phyloP scores from a whole-genome alignment of 2,113 vertebrate species.

The Henicopernis longicauda region DNA sequence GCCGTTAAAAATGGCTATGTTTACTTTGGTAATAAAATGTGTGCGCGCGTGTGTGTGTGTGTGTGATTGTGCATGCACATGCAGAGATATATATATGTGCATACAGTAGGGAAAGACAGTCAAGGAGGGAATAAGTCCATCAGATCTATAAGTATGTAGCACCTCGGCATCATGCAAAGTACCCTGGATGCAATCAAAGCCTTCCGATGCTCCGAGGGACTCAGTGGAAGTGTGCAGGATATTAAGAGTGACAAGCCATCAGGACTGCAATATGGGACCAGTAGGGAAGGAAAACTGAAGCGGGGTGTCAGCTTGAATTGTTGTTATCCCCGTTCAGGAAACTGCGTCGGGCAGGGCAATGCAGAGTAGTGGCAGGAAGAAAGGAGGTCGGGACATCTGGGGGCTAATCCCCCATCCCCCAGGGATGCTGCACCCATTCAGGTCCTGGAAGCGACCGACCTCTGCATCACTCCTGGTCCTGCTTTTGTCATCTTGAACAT shows the following conservation, averaged over 20 bases:
- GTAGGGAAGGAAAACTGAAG: conserved; percentile 26
- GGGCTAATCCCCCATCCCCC: conserved; percentile 24
- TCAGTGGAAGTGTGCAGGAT: not conserved
- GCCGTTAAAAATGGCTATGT: not conserved
- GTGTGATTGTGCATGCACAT: not conserved
- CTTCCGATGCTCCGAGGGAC: rapidly evolving
- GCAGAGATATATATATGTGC: not conserved
- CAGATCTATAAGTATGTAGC: not conserved
- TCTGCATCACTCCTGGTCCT: not conserved
- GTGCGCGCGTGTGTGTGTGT: not conserved
- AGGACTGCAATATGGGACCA: not conserved
- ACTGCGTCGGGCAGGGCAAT: rapidly evolving
- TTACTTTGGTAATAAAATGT: not conserved
- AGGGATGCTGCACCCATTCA: not conserved
- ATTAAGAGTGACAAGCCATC: conserved; percentile 41
- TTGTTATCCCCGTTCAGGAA: not conserved
- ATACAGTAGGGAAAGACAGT: not conserved
- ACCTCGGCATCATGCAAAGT: not conserved
- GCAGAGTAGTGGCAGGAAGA: not conserved
- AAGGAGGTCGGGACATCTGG: conserved; percentile 15
- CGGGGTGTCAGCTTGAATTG: not conserved
- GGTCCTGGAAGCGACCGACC: not conserved
- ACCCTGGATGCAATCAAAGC: not conserved
- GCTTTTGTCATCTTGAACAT: not conserved
- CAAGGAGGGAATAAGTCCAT: not conserved